Evolutionary conservation across 2,797 vertebrate species (phyloP).

Genomic region (Danio albolineatus): DNA sequence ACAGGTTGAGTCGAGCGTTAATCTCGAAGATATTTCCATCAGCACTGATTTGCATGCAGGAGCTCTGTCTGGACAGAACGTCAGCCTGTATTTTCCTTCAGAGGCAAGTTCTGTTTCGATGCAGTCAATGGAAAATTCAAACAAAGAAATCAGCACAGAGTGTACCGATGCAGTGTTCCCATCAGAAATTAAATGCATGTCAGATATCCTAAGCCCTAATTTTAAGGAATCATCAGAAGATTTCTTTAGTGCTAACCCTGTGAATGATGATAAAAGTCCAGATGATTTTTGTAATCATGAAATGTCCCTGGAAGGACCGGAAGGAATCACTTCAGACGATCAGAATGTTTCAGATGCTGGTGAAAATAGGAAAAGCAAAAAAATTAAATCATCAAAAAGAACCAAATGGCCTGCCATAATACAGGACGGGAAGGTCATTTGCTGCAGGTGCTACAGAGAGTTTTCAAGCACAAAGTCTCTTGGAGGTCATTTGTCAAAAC

Average conservation of each 20-base stretch:
- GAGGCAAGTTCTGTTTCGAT: conserved; percentile 36
- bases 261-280: conserved; percentile 70
- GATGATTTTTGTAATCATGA: conserved; percentile 74
- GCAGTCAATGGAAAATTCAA: conserved; percentile 43
- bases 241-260: conserved; percentile 63
- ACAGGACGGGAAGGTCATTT: conserved; percentile 97
- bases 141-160: conserved; percentile 47
- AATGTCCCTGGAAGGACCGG: conserved; percentile 68
- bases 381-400: conserved; percentile 89
- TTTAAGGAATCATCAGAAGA: conserved; percentile 75
- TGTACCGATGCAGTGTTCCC: conserved; percentile 43
- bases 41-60: conserved; percentile 33
- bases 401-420: conserved; percentile 99
- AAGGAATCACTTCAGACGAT: conserved; percentile 68
- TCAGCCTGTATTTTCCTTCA: conserved; percentile 51
- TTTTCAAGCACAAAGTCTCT: conserved; percentile 98
- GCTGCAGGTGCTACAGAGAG: conserved; percentile 96
- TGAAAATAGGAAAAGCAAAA: conserved; percentile 75
- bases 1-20: conserved; percentile 68
- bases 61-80: conserved; percentile 50
- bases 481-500: conserved; percentile 96
- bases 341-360: conserved; percentile 62
- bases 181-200: conserved; percentile 62
- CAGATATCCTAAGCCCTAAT: conserved; percentile 59
- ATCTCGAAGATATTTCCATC: conserved; percentile 65